Base-by-base conservation (phyloP, 2,888 invertebrate species). In the Sinopyrophorus schimmeli region DNA sequence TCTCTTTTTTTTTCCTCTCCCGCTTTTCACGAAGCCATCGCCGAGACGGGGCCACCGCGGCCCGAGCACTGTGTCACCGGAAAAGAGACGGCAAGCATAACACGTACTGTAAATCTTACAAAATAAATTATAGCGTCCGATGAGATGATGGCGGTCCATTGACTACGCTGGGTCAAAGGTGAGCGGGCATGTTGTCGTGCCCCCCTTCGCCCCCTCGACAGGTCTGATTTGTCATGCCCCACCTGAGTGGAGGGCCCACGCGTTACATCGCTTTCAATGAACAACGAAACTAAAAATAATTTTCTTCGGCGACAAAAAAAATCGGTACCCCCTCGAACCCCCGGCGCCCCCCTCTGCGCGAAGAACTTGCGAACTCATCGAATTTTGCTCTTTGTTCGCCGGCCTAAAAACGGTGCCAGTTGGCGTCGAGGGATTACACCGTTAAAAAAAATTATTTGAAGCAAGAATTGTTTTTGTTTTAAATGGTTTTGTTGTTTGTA, bases 61-160 rank as follows among this genome's bases (percentile, higher is more conserved):
- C 11, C 11, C 6, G 6, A 28, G 18, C 26, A 17, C 12, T 34
- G 30, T 53, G 54, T 51, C 52, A 53, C 47, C 48, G 30, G 42
- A 49, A 53, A 32, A 52, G 46, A 57, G 53, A 57, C 37, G 39
- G 47, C 42, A 43, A 53, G 27, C 38, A 39, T 37, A 38, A 38
- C 40, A 55, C 57, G 59, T 60, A 56, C 53, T 52, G 60, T 53
- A 57, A 54, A 57, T 54, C 54, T 61, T 51, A 57, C 49, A 57
- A 61, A 52, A 68, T 65, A 69, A 69, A 69, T 69, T 69, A 69
- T 66, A 67, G 67, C 66, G 67, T 68, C 68, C 65, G 67, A 66
- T 68, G 66, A 64, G 67, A 69, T 68, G 69, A 70, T 69, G 69
- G 69, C 69, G 68, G 67, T 67, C 68, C 70, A 69, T 70, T 70